Base-by-base conservation (phyloP, 2,888 invertebrate genomes). In the Tetanocera ferruginea region DNA sequence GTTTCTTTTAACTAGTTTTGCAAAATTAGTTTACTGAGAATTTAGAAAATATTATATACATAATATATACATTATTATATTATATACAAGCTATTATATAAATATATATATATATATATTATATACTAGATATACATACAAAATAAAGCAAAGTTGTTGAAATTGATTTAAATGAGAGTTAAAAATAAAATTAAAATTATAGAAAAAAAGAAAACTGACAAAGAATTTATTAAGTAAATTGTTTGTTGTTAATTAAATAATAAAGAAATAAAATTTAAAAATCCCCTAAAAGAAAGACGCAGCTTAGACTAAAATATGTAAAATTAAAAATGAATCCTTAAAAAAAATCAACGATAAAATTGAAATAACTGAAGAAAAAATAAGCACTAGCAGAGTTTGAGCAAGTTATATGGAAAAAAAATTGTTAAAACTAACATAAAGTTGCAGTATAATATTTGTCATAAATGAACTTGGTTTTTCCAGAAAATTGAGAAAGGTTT, bases 361-460 rank as follows among this genome's bases (percentile, higher is more conserved):
- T 60, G 4, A 5, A 11, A 60, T 19, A 9, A 60, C 57, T 60
- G 11, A 60, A 25, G 3, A 23, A 2, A 6, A 1, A n/a, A 28
- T 25, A 25, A 52, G 14, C 5, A 17, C n/a, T n/a, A n/a, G n/a
- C 4, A 37, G 8, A 37, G 37, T 5, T 37, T 5, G 77, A 80
- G 43, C 57, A 52, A n/a, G n/a, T n/a, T n/a, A n/a, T n/a, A n/a
- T n/a, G n/a, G n/a, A 80, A 77, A 66, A 78, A 82, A 78, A 67
- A 80, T 81, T 83, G 82, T 85, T 82, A 84, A 37, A 37, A n/a
- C n/a, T n/a, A n/a, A n/a, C n/a, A n/a, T n/a, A n/a, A n/a, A n/a
- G n/a, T n/a, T 8, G 37, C 37, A 37, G 37, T 37, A 8, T 8
- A 37, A 8, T 37, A 8, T 37, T 37, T 3, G 37, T 8, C 37